Percentiles rank a stretch among this genome's conserved stretches.
Evolutionary conservation across 2,797 vertebrate genomes (phyloP).

Genomic region (Cryptoprocta ferox): DNA sequence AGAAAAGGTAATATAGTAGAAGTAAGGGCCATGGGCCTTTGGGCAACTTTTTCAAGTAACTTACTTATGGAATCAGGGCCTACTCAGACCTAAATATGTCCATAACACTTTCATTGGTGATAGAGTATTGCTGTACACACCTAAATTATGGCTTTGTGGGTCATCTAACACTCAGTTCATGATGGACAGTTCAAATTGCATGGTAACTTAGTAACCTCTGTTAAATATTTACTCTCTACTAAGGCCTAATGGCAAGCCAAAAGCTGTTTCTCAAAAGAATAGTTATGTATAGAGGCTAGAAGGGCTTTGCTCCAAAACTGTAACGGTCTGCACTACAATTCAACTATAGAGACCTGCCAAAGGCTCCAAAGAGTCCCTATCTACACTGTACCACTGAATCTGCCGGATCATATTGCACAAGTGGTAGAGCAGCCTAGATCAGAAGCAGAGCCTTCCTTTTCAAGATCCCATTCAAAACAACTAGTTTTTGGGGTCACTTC

Average conservation of each 20-base stretch:
- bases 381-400: background rate
- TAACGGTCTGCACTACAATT: background rate
- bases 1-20: background rate
- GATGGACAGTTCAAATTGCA: background rate
- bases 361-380: background rate
- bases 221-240: background rate
- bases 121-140: background rate
- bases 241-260: background rate
- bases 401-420: background rate
- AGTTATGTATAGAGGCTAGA: background rate
- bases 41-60: background rate
- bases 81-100: background rate
- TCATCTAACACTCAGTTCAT: background rate
- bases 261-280: background rate
- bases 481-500: background rate
- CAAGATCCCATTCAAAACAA: background rate
- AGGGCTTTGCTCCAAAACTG: background rate
- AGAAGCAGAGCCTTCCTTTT: background rate
- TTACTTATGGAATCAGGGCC: background rate
- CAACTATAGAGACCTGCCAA: background rate
- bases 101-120: background rate
- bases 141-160: background rate
- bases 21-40: too few relatives aligned
- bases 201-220: background rate
- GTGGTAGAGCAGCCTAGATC: background rate